phyloP scores from a whole-genome alignment of 2,888 invertebrate species.

The Phania funesta region DNA sequence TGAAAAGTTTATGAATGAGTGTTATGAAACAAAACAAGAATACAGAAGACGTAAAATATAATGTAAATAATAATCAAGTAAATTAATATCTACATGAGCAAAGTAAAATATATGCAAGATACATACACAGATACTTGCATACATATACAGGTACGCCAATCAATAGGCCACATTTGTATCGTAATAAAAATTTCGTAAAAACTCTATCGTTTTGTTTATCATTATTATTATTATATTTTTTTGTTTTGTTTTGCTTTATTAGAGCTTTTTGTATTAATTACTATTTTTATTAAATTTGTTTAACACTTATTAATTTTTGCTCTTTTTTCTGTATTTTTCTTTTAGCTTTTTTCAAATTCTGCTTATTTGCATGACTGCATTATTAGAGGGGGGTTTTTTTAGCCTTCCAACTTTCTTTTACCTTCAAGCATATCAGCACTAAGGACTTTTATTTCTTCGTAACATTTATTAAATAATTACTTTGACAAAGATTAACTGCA shows the following conservation, averaged over 20 bases:
- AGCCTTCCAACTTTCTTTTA: constrained; percentile 49
- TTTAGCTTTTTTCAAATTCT: background rate
- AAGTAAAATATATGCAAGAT: no score
- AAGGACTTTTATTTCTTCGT: background rate
- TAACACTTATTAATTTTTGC: background rate
- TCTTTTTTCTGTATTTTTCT: background rate
- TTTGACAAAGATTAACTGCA: constrained; percentile 25
- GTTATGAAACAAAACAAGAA: no score
- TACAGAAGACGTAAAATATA: no score
- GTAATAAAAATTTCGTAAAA: background rate
- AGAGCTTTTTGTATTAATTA: no score
- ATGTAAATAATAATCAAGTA: no score
- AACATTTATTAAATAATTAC: constrained; percentile 28
- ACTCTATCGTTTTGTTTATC: no score
- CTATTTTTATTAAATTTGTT: no score
- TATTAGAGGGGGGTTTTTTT: background rate
- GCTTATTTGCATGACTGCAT: background rate
- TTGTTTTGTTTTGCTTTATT: no score
- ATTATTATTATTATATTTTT: no score
- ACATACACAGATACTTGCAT: no score
- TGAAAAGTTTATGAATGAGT: no score
- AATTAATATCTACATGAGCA: no score
- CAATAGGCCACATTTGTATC: background rate
- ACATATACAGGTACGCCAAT: background rate
- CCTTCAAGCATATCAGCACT: background rate